Evolutionary conservation across 2,797 vertebrate genomes (phyloP), one percentile per base, ranked within the genome.

Genomic region (Enteromius thamalakanensis): DNA sequence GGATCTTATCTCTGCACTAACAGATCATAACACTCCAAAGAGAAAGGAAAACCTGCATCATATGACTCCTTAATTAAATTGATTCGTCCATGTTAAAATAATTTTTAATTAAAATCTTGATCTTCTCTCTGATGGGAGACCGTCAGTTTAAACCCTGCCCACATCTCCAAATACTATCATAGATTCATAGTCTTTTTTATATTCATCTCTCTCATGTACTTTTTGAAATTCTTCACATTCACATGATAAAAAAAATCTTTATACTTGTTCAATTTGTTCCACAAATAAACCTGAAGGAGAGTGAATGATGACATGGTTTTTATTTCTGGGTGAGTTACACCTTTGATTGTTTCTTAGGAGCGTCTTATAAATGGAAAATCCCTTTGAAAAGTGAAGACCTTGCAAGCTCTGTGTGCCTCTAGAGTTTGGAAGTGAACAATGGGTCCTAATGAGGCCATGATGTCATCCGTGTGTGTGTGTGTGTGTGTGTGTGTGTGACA

Each of bases 401-500:
- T 26, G 26, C 55, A 51, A 6, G 7, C 49, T 32, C 9, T 19
- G 4, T 81, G 40, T 51, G 58, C 42, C 21, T 49, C 29, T 32
- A 26, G 23, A 26, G 53, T 62, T 23, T 74, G 21, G 4, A 37
- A 51, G 26, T 72, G 26, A 68, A 84, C 62, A 81, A 82, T 74
- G 75, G 37, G 9, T 47, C 14, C 69, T 68, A 53, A 21, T 55
- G 29, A 69, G 45, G 64, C 6, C 51, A 29, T 76, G 70, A 80
- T 82, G 70, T 82, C 71, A 51, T 76, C 60, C 21, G 65, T 70
- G 74, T 42, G 40, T 47, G 65, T 82, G 70, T 47, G 76, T 62
- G 62, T 40, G 51, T 64, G 81, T 64, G 81, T 67, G 58, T 76
- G 71, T 75, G 84, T 71, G 4, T 64, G 77, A 79, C 81, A 77